These are phyloP conservation scores for Ariolimax columbianus DNA, from an alignment of 2,888 invertebrate genomes.

Conservation along the genomic window DNA sequence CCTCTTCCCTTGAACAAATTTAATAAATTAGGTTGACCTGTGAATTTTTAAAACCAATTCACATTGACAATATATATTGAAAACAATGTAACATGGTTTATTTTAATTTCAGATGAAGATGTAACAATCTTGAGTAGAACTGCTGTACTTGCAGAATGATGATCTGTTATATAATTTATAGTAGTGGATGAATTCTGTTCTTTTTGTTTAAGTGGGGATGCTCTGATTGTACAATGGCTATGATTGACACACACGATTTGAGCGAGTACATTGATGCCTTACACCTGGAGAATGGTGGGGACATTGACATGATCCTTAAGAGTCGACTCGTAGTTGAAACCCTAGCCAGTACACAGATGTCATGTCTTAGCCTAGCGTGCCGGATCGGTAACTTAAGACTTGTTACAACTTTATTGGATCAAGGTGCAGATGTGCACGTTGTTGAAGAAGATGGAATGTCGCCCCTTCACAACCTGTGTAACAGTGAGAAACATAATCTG, in stretches of 20 bases:
- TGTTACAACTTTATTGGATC: conserved; percentile 40
- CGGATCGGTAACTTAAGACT: conserved; percentile 35
- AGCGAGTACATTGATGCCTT: conserved; percentile 44
- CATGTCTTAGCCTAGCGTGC: conserved; percentile 38
- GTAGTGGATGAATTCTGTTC: too few species aligned
- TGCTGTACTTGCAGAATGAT: not conserved
- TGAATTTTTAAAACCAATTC: too few species aligned
- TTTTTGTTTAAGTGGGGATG: not conserved
- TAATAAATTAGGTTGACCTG: too few species aligned
- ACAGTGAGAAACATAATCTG: conserved; percentile 16
- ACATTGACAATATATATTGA: not conserved
- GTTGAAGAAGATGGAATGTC: conserved; percentile 41
- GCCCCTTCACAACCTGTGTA: conserved; percentile 41
- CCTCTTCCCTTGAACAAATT: too few species aligned
- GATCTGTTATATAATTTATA: not conserved
- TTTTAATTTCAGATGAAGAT: conserved; percentile 7
- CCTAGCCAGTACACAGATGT: conserved; percentile 27
- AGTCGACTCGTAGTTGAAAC: conserved; percentile 23
- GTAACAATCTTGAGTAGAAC: not conserved
- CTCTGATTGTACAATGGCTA: conserved; percentile 18
- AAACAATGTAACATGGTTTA: not conserved
- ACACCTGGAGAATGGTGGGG: conserved; percentile 40
- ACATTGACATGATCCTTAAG: conserved; percentile 37
- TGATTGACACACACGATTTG: conserved; percentile 19
- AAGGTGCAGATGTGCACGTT: conserved; percentile 45